Base-by-base conservation (phyloP, 2,113 vertebrate genomes). In the Promerops cafer region DNA sequence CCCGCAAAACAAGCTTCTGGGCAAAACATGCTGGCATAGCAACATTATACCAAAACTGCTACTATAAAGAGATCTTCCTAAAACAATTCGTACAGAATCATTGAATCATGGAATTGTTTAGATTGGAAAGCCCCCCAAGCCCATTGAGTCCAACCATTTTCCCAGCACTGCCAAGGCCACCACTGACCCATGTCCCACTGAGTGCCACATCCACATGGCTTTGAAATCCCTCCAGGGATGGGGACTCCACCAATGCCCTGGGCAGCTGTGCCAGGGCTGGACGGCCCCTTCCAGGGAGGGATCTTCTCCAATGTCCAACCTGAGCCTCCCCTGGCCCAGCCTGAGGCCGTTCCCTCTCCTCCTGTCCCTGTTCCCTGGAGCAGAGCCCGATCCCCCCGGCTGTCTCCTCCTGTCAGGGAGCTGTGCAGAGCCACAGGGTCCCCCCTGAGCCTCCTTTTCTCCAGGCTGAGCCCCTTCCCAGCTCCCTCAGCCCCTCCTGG, bases 271-370 rank as follows among this genome's bases (percentile, higher is more conserved):
- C 21, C 22, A 50, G 16, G 7, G 22, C 2, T 44, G 24, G 37
- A 44, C 13, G 21, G 0, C 1, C 1, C 7, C 15, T 52, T 22
- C 14, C 11, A 7, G 15, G 11, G 1, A 22, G 26, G 12, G 35
- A 27, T 33, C 59, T 15, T 22, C 11, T 16, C 20, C 16, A 40
- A 1, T 79, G 9, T 47, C 30, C n/a, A 17, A 0, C 5, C 30
- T 26, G 7, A 4, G 0, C 2, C 7, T 78, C 0, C 17, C 11
- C 27, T 2, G 1, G 2, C 7, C 11, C 63, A 56, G 0, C 12
- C 10, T 47, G 40, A 15, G 40, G 40, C 15, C 0, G 0, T 47
- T 39, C 10, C 49, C 40, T 47, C 69, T 47, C 6, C 15, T 64
- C 59, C 69, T 74, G 40, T 56, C n/a, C 49, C 40, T 47, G 40